Conservation (phyloP, 2,888 invertebrate species). For the Xestobium rufovillosum region DNA sequence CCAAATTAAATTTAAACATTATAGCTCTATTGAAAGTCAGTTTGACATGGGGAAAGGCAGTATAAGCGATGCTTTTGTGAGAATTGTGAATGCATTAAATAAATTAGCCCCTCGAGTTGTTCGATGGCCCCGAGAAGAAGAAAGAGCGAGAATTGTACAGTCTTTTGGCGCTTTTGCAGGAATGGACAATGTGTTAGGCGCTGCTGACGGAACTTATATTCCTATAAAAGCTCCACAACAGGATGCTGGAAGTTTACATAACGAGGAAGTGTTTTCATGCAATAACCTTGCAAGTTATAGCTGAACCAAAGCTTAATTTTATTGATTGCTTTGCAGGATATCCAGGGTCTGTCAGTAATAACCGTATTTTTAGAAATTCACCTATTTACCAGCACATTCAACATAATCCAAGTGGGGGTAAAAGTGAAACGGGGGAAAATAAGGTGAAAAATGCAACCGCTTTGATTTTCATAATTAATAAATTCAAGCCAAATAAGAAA, state of each 20-base stretch:
- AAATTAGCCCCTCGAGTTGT: conserved; percentile 16
- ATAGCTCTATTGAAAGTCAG: conserved; percentile 13
- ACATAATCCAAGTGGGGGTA: conserved; percentile 9
- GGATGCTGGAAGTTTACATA: conserved; percentile 23
- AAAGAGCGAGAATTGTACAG: conserved; percentile 13
- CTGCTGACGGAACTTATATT: conserved; percentile 26
- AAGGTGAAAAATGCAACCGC: too few species aligned
- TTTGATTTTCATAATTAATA: too few species aligned
- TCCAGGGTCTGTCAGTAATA: conserved; percentile 26
- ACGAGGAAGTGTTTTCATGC: conserved; percentile 24
- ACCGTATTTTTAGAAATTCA: conserved; percentile 25
- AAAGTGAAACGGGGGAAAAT: too few species aligned
- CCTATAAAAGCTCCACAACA: conserved; percentile 24
- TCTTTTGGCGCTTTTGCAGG: conserved; percentile 15
- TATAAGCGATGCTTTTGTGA: conserved; percentile 13
- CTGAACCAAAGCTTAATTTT: conserved; percentile 18
- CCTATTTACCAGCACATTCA: conserved; percentile 19
- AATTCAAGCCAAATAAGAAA: too few species aligned
- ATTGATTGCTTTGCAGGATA: conserved; percentile 25
- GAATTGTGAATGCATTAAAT: conserved; percentile 15
- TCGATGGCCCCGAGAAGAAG: conserved; percentile 18
- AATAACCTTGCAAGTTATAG: conserved; percentile 25
- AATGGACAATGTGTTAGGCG: conserved; percentile 20
- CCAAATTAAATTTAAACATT: too few species aligned
- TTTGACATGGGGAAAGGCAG: conserved; percentile 17